These are phyloP conservation scores for Dicrurus megarhynchus DNA, from an alignment of 2,113 vertebrate genomes.

Conservation along the genomic window DNA sequence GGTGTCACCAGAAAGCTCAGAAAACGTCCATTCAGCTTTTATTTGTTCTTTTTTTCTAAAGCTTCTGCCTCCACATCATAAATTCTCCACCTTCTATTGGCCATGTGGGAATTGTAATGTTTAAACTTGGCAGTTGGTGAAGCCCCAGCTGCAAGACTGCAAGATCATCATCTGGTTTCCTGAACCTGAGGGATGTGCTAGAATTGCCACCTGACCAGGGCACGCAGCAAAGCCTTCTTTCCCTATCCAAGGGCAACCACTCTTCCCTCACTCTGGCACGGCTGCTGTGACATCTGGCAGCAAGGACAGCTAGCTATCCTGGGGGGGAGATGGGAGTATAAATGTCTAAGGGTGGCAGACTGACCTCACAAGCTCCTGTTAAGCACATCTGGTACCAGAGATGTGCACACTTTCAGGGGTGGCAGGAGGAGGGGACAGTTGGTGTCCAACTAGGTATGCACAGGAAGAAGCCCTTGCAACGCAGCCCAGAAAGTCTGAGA, in stretches of 20 bases:
- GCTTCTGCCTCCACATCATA: neutral
- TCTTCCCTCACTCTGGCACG: accelerated
- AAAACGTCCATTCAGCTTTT: neutral
- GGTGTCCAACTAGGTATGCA: neutral
- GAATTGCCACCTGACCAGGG: neutral
- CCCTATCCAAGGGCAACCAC: accelerated
- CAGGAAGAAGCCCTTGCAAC: neutral
- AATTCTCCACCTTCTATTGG: neutral
- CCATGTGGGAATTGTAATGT: neutral
- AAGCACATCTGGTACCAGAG: neutral
- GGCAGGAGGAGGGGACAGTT: neutral
- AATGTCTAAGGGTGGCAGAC: neutral
- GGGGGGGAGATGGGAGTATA: accelerated
- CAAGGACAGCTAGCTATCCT: neutral
- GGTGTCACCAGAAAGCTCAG: neutral
- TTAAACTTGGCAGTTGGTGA: neutral
- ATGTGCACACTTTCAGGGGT: accelerated
- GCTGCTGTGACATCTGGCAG: neutral
- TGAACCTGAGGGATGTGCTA: neutral
- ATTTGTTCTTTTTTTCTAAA: neutral
- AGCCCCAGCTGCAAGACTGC: neutral
- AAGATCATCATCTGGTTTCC: neutral
- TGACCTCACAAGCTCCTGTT: neutral
- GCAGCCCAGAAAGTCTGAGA: neutral
- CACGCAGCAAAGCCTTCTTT: neutral